Conservation (phyloP, 2,113 vertebrate species). For the Clarias macrocephalus region DNA sequence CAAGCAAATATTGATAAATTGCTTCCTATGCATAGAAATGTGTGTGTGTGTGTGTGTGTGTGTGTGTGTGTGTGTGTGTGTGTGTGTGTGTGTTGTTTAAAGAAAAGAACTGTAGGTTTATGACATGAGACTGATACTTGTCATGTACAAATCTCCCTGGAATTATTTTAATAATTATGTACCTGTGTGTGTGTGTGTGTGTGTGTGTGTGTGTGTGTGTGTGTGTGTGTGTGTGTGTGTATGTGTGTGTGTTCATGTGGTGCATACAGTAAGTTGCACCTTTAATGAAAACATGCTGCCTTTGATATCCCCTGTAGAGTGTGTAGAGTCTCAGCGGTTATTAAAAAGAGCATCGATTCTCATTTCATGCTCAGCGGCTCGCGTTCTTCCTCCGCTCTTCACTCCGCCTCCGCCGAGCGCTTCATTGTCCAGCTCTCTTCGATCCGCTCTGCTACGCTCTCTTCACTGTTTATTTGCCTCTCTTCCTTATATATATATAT, state of each 20-base stretch:
- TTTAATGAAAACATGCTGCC: background rate
- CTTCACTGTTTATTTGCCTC: background rate
- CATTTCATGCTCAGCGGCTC: background rate
- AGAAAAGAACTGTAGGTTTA: background rate
- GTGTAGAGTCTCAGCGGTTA: background rate
- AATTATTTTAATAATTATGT: background rate
- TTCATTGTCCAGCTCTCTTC: conserved; percentile 31
- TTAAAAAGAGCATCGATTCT: background rate
- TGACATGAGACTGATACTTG: background rate
- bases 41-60: too few species aligned
- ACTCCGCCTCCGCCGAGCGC: conserved; percentile 3
- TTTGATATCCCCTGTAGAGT: background rate
- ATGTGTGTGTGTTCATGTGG: background rate
- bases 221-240: background rate
- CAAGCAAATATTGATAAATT: background rate
- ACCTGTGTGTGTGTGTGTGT: background rate
- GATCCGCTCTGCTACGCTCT: conserved; percentile 25
- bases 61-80: too few species aligned
- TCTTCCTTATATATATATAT: background rate
- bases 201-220: background rate
- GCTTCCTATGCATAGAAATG: background rate
- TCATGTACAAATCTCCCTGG: background rate
- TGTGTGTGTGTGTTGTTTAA: too few species aligned
- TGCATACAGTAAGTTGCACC: background rate
- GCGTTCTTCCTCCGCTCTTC: background rate